Base-by-base conservation (phyloP, 1,140 invertebrate species). In the Bombyx mori region DNA sequence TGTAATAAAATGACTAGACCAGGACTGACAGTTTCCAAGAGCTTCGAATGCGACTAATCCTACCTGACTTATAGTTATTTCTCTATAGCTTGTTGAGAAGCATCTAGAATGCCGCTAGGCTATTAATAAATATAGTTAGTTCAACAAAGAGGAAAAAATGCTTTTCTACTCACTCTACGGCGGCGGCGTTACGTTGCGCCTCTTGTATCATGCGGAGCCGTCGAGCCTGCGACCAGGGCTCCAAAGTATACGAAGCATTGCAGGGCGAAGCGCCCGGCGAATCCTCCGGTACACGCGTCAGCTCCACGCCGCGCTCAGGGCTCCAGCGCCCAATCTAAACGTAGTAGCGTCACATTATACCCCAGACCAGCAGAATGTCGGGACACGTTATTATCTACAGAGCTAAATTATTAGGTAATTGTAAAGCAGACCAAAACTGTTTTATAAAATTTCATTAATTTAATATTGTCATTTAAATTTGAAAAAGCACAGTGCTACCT, bases 141-240 rank as follows among this genome's bases (percentile, higher is more conserved):
- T 35, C 26, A 35, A 3, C 26, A 35, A 5, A 35, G 26, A 35
- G 26, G 2, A 35, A 35, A 5, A 35, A 35, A 35, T 35, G 26
- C 4, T 35, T 12, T 22, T 26, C 4, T 9, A 69, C 75, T 71
- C 44, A 77, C 71, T 75, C 73, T 22, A 56, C 50, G 42, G 65
- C 64, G 44, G 65, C 65, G 50, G 60, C 59, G 58, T 48, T 67
- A 49, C 80, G 77, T 61, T 82, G 73, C 18, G 82, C 82, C 67
- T 82, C 76, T 22, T 77, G 77, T 54, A 86, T 86, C 79, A 86
- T 81, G 68, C 77, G 79, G 53, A 86, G 70, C 6, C 82, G 77
- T n/a, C 79, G 77, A 56, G 73, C 77, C 67, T 80, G 79, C 56
- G 76, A 83, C 77, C 75, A 78, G 54, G 80, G 80, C 72, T 83